Evolutionary conservation across 2,797 vertebrate genomes (phyloP), one percentile per base, ranked within the genome.

Genomic region (Spinus pinus): DNA sequence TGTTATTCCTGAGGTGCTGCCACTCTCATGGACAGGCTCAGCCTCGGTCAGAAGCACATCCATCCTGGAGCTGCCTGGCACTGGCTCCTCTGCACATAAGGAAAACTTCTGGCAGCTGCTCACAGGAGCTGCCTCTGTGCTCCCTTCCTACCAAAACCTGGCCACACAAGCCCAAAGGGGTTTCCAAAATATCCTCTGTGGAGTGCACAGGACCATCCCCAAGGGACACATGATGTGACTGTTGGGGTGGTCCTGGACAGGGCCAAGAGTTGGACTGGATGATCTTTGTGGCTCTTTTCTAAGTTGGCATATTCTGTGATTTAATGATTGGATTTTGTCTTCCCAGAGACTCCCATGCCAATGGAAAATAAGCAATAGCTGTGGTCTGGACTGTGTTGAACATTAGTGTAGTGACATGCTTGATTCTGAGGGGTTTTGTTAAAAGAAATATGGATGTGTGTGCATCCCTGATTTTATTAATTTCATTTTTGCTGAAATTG

Each of bases 381-480:
- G 12, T 18, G 7, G 27, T 49, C 20, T 79, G 19, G 42, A 23
- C 3, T 0, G 4, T 19, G 16, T 42, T 42, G 41, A 42, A 42
- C 41, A 9, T 3, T 82, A 49, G 4, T 44, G 31, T 28, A 20
- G 25, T 51, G 46, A 50, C 50, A 5, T 23, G 33, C 41, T 64
- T 84, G 6, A 5, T 84, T 89, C 47, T 2, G 1, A 41, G 33
- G 21, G 24, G 12, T 6, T 44, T 22, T 42, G 3, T 39, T 51
- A 50, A 50, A 19, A 82, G 58, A 64, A 81, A 22, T 46, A 24
- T 0, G 0, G 28, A 5, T 3, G 8, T 53, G 14, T 16, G 7
- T 37, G 25, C 10, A 64, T 42, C 13, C 10, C 24, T 39, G 8
- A 31, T 50, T n/a, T 62, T 47, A 61, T 54, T 60, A 13, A 37